phyloP scores from a whole-genome alignment of 1,140 invertebrate species.

The Limonius californicus region DNA sequence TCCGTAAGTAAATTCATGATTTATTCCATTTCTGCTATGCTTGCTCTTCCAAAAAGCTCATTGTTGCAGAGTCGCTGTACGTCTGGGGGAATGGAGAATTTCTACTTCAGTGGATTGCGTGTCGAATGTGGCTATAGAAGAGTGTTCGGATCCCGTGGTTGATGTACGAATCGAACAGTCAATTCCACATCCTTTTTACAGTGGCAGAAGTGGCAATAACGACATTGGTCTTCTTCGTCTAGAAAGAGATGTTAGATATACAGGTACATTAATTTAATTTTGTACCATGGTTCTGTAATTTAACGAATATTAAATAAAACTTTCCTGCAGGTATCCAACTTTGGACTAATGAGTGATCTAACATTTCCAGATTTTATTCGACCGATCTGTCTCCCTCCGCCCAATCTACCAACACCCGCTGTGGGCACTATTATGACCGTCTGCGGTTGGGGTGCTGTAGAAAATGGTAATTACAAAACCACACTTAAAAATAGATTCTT shows the following conservation, averaged over 20 bases:
- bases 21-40: too few relatives aligned
- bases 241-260: not conserved
- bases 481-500: too few relatives aligned
- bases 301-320: too few relatives aligned
- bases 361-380: conserved; percentile 51
- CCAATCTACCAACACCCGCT: not conserved
- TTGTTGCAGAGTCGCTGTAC: not conserved
- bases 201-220: too few relatives aligned
- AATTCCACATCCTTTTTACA: too few relatives aligned
- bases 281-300: too few relatives aligned
- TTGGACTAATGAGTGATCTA: too few relatives aligned
- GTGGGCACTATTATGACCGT: conserved; percentile 22
- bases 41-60: too few relatives aligned
- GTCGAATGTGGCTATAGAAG: not conserved
- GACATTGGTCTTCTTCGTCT: not conserved
- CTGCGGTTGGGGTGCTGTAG: conserved; percentile 15
- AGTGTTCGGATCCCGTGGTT: not conserved
- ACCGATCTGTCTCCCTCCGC: conserved; percentile 61
- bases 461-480: too few relatives aligned
- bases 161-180: too few relatives aligned
- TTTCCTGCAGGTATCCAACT: too few relatives aligned
- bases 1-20: too few relatives aligned
- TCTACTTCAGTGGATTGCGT: not conserved
- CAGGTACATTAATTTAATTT: not conserved
- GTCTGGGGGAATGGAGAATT: not conserved